These are phyloP conservation scores for Amblyornis subalaris DNA, from an alignment of 2,113 vertebrate species.

Conservation along the genomic window DNA sequence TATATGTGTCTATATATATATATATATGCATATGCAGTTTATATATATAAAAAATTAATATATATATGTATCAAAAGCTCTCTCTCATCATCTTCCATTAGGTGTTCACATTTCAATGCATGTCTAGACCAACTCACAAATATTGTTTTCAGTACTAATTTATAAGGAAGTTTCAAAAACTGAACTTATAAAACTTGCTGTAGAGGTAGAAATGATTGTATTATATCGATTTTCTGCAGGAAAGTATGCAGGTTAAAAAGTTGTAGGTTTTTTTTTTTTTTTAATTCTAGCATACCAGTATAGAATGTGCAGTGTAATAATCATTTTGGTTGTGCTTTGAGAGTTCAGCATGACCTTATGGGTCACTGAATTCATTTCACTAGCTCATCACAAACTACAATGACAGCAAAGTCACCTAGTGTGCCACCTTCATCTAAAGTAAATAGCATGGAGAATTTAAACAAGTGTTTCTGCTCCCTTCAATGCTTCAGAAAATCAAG, in stretches of 20 bases:
- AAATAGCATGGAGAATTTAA: constrained; percentile 34
- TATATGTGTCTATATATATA: not conserved
- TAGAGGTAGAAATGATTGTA: not conserved
- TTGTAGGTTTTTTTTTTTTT: not conserved
- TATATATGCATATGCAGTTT: too few relatives aligned
- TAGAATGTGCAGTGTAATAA: constrained; percentile 8
- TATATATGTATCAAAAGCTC: not conserved
- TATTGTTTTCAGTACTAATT: not conserved
- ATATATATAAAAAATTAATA: not conserved
- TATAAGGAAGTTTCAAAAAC: not conserved
- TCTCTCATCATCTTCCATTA: not conserved
- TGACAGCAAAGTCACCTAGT: constrained; percentile 57
- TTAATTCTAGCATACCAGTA: not conserved
- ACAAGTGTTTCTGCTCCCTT: not conserved
- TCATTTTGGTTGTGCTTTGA: constrained; percentile 15
- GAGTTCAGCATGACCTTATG: constrained; percentile 6
- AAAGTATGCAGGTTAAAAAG: not conserved
- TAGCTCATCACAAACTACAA: constrained; percentile 46
- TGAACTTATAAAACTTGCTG: not conserved
- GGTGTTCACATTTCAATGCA: not conserved
- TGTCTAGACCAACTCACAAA: not conserved
- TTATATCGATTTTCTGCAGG: not conserved
- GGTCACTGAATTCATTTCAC: constrained; percentile 57
- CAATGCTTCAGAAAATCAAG: not conserved
- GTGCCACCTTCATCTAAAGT: constrained; percentile 18